Evolutionary conservation across 2,888 invertebrate species (phyloP).

Genomic region (Tillus elongatus): DNA sequence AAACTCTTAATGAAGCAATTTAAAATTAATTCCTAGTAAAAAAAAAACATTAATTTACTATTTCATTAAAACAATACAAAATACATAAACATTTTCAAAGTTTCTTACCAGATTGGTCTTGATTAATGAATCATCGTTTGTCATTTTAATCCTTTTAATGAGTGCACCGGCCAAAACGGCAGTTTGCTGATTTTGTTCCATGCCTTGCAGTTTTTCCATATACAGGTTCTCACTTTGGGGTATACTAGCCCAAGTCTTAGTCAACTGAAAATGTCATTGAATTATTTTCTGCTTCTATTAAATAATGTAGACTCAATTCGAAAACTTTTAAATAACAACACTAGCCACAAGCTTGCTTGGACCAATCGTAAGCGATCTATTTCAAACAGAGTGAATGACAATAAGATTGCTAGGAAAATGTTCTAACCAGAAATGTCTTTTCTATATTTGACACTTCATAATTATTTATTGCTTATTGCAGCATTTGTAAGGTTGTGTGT

Average conservation of each 20-base stretch:
- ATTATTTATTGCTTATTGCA: too few relatives aligned
- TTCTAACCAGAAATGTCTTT: too few relatives aligned
- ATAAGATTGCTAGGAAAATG: too few relatives aligned
- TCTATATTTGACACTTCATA: too few relatives aligned
- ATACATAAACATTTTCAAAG: too few relatives aligned
- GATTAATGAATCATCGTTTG: conserved; percentile 43
- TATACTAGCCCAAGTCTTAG: conserved; percentile 28
- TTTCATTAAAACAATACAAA: conserved; percentile 9
- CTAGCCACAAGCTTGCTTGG: too few relatives aligned
- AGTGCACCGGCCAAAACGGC: conserved; percentile 59
- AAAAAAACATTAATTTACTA: conserved; percentile 13
- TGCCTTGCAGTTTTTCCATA: conserved; percentile 37
- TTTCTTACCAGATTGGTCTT: conserved; percentile 48
- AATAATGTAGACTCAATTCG: too few relatives aligned
- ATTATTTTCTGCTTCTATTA: too few relatives aligned
- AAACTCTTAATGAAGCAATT: conserved; percentile 68
- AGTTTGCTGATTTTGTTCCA: conserved; percentile 45
- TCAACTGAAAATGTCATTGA: conserved; percentile 36
- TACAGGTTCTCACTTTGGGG: conserved; percentile 35
- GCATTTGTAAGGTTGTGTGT: too few relatives aligned
- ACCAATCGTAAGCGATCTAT: too few relatives aligned
- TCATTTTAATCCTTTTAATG: conserved; percentile 48
- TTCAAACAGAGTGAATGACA: too few relatives aligned
- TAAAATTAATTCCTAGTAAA: conserved; percentile 51
- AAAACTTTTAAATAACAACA: too few relatives aligned